Evolutionary conservation across 2,797 vertebrate genomes (phyloP).

Genomic region (Thunnus albacares): DNA sequence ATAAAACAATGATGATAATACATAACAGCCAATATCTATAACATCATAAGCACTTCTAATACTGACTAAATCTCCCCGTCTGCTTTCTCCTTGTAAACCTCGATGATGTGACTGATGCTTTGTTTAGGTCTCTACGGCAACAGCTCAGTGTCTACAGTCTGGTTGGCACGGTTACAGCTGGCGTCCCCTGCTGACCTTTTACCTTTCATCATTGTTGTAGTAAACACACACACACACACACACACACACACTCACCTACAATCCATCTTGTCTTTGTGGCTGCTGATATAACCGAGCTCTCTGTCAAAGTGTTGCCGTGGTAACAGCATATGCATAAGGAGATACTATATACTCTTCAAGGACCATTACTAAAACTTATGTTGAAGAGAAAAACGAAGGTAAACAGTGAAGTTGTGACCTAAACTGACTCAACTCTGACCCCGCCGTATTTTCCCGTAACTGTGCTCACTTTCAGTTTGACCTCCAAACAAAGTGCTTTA

Average conservation of each 20-base stretch:
- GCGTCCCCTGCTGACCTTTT: slow-evolving; percentile 34
- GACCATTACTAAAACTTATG: background rate
- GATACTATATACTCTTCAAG: background rate
- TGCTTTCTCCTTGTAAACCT: background rate
- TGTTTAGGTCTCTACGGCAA: slow-evolving; percentile 43
- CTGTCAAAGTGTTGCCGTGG: slow-evolving; percentile 9
- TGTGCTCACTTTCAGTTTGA: no score
- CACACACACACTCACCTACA: background rate
- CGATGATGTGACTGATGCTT: background rate
- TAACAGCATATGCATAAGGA: background rate
- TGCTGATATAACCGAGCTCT: background rate
- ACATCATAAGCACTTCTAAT: slow-evolving; percentile 35
- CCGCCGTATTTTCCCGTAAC: no score
- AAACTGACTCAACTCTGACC: no score
- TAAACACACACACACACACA: background rate
- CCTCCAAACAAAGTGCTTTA: no score
- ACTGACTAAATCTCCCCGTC: slow-evolving; percentile 6
- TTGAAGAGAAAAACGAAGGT: no score
- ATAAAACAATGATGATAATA: slow-evolving; percentile 44
- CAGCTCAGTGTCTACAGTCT: slow-evolving; percentile 13
- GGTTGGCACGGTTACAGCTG: slow-evolving; percentile 48
- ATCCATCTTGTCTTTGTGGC: background rate
- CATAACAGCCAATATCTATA: slow-evolving; percentile 50
- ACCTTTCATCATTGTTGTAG: slow-evolving; percentile 12
- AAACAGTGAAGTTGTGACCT: no score